Conservation (phyloP, 2,113 vertebrate genomes). For the Calidris pugnax region DNA sequence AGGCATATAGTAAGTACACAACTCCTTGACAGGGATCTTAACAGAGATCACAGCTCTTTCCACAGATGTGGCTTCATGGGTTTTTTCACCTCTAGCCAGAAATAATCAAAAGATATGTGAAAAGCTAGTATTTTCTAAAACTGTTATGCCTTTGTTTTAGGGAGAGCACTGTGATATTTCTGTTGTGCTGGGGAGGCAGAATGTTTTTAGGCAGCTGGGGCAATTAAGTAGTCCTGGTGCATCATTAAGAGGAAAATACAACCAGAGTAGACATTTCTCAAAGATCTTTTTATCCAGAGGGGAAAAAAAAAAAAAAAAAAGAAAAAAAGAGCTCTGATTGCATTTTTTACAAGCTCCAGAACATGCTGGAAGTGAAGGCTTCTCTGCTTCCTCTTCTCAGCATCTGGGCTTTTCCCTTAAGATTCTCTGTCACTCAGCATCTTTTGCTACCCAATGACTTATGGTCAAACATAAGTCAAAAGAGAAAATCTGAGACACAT, state of each 20-base stretch:
- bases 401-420: not conserved
- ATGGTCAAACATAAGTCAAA: not conserved
- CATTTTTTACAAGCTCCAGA: not conserved
- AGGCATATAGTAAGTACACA: not conserved
- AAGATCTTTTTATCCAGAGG: not conserved
- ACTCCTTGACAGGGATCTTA: not conserved
- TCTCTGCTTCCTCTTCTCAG: not conserved
- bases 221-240: not conserved
- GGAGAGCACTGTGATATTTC: not conserved
- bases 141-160: not conserved
- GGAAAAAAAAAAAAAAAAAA: not conserved
- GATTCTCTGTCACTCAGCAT: not conserved
- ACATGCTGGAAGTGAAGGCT: not conserved
- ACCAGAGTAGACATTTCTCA: not conserved
- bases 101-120: not conserved
- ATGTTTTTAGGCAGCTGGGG: not conserved
- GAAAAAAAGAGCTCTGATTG: not conserved
- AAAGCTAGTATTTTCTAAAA: not conserved
- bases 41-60: not conserved
- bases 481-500: not conserved
- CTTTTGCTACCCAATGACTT: not conserved
- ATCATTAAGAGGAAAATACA: not conserved
- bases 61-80: not conserved
- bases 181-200: not conserved
- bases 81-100: not conserved